phyloP scores from a whole-genome alignment of 2,797 vertebrate species.

The Chelmon rostratus region DNA sequence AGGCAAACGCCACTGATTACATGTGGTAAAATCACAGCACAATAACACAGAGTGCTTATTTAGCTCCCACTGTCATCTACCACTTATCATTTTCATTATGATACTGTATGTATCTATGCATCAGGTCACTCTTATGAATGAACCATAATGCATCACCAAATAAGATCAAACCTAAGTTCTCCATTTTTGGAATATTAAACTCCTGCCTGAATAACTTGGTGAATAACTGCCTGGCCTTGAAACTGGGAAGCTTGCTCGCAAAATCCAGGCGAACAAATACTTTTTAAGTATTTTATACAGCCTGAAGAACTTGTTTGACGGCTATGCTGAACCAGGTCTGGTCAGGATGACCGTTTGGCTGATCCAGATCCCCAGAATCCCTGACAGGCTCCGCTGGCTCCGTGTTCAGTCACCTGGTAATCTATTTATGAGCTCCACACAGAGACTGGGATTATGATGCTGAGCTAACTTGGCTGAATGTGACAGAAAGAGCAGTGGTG shows the following conservation, averaged over 20 bases:
- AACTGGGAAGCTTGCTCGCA: background rate
- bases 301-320: slow-evolving; percentile 9
- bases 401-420: slow-evolving; percentile 64
- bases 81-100: background rate
- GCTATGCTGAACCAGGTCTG: slow-evolving; percentile 33
- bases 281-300: slow-evolving; percentile 15
- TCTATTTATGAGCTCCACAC: slow-evolving; percentile 59
- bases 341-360: slow-evolving; percentile 24
- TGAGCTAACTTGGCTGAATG: slow-evolving; percentile 59
- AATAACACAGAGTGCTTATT: background rate
- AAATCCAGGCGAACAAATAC: slow-evolving; percentile 28
- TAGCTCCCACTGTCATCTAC: background rate
- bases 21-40: background rate
- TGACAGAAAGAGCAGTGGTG: slow-evolving; percentile 5
- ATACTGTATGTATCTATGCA: background rate
- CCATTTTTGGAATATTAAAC: background rate
- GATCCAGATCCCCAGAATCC: slow-evolving; percentile 42
- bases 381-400: slow-evolving; percentile 51
- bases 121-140: background rate
- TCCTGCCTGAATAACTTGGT: background rate
- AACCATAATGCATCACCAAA: background rate
- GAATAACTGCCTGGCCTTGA: background rate
- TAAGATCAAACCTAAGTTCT: background rate
- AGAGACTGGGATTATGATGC: slow-evolving; percentile 53
- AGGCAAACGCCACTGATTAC: background rate